A percentile compares a stretch with the other conserved stretches of the same genome.
Evolutionary conservation across 2,888 invertebrate species (phyloP).

Genomic region (Parthenolecanium corni): DNA sequence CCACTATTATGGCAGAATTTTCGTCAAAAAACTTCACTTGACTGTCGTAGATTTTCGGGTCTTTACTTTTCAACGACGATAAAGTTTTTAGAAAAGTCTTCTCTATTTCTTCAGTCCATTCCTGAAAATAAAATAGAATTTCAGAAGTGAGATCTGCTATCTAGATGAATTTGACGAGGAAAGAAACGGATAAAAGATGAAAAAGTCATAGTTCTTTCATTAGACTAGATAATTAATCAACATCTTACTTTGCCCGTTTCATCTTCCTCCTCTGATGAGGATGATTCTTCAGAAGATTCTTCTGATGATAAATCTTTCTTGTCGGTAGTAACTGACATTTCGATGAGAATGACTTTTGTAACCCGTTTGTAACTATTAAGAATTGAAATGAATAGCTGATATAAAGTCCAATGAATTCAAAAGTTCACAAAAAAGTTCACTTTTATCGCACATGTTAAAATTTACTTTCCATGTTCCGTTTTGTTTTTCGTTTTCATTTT

Average conservation of each 20-base stretch:
- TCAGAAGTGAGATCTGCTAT: background rate
- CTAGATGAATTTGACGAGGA: background rate
- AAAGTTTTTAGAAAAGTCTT: slow-evolving; percentile 79
- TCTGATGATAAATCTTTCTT: slow-evolving; percentile 41
- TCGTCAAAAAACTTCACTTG: slow-evolving; percentile 56
- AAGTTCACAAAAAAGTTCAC: too few relatives aligned
- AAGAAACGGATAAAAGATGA: background rate
- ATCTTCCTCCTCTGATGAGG: slow-evolving; percentile 49
- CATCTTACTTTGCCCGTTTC: slow-evolving; percentile 47
- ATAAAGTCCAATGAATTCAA: too few relatives aligned
- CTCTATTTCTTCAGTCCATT: slow-evolving; percentile 57
- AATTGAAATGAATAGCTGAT: too few relatives aligned
- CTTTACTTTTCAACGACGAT: slow-evolving; percentile 71
- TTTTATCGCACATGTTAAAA: too few relatives aligned
- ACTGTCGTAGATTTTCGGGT: slow-evolving; percentile 78
- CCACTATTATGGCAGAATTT: slow-evolving; percentile 34
- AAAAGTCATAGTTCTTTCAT: too few relatives aligned
- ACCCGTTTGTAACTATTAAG: too few relatives aligned
- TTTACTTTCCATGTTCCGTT: too few relatives aligned
- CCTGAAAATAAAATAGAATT: slow-evolving; percentile 38
- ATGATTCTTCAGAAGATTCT: slow-evolving; percentile 32
- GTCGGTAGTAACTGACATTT: background rate
- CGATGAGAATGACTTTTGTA: too few relatives aligned
- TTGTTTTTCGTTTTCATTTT: too few relatives aligned
- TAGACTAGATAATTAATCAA: background rate